Conservation (phyloP, 1,140 invertebrate genomes). For the Neodiprion fabricii region DNA sequence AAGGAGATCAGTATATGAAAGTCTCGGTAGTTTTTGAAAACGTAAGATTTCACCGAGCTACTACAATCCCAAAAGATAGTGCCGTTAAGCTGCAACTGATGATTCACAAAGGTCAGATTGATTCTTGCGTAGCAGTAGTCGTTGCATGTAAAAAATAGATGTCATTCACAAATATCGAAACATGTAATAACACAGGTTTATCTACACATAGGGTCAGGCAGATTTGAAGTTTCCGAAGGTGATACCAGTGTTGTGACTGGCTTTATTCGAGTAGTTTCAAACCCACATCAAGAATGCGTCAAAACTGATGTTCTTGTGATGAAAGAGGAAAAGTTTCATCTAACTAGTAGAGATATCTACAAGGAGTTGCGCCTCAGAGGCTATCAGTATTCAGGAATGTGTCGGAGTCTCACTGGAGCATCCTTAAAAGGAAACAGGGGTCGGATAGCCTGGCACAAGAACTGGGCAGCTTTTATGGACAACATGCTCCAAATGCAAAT, state of each 20-base stretch:
- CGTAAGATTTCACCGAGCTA: constrained; percentile 79
- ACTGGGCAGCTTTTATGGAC: constrained; percentile 94
- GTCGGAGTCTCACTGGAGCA: constrained; percentile 68
- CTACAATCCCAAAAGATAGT: constrained; percentile 72
- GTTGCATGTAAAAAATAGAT: too few species aligned
- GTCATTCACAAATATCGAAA: not conserved
- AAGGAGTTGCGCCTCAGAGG: constrained; percentile 90
- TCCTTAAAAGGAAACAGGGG: constrained; percentile 61
- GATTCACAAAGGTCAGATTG: constrained; percentile 73
- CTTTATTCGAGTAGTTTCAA: constrained; percentile 64
- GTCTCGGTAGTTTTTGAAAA: constrained; percentile 82
- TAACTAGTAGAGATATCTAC: constrained; percentile 82
- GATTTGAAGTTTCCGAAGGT: constrained; percentile 73
- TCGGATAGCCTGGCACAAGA: constrained; percentile 74
- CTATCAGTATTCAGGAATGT: constrained; percentile 87
- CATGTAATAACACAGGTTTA: not conserved
- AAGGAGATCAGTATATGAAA: constrained; percentile 69
- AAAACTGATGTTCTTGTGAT: not conserved
- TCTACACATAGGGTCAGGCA: constrained; percentile 45
- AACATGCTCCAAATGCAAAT: constrained; percentile 92
- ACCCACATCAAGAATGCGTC: constrained; percentile 53
- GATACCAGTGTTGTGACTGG: constrained; percentile 81
- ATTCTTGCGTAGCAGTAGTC: not conserved
- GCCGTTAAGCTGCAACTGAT: constrained; percentile 75
- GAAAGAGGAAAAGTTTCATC: constrained; percentile 39